These are phyloP conservation scores for Lepus townsendii DNA, from an alignment of 2,797 vertebrate genomes.

Conservation along the genomic window DNA sequence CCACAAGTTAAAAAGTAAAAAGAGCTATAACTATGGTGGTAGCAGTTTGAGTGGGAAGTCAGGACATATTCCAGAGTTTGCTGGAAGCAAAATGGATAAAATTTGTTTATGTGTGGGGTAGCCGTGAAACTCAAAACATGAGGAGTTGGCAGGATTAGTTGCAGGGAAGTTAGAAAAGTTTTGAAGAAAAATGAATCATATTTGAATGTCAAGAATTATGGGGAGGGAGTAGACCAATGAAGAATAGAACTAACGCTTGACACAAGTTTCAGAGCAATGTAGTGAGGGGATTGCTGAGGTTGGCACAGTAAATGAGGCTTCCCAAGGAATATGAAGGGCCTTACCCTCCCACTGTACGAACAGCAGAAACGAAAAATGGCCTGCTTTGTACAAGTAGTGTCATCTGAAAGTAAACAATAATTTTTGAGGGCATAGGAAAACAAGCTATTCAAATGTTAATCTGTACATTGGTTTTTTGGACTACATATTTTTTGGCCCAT, in stretches of 20 bases:
- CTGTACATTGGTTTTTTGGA: neutral
- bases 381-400: neutral
- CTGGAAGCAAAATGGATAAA: neutral
- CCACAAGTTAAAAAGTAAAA: neutral
- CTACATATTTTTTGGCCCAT: neutral
- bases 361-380: neutral
- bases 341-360: neutral
- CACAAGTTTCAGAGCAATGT: neutral
- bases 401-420: neutral
- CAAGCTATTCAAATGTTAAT: neutral
- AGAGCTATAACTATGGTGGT: neutral
- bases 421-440: neutral
- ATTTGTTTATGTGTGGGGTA: neutral
- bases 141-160: neutral
- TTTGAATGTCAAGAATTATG: neutral
- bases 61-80: neutral
- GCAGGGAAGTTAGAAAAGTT: constrained; percentile 23
- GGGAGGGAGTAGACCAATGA: neutral
- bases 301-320: neutral
- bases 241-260: neutral
- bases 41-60: neutral
- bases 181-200: neutral
- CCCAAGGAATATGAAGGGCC: neutral
- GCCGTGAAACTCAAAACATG: neutral
- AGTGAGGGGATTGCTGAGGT: neutral